A percentile compares a stretch with the other conserved stretches of the same genome.
phyloP scores from a whole-genome alignment of 2,888 invertebrate genomes.

The Apotomis betuletana region DNA sequence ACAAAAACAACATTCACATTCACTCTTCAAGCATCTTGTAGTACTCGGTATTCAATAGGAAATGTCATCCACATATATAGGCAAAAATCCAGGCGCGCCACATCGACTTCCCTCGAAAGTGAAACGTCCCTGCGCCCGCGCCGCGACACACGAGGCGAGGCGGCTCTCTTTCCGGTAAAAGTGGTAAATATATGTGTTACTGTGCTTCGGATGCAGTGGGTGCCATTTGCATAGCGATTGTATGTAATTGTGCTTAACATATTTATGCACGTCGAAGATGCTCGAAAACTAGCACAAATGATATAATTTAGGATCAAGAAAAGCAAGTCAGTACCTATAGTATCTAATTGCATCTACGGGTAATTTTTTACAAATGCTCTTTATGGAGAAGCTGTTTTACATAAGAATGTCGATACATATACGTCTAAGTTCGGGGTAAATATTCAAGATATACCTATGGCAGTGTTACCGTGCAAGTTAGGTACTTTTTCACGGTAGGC shows the following conservation, averaged over 20 bases:
- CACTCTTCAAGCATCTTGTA: slow-evolving; percentile 1
- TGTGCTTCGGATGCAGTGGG: slow-evolving; percentile 10
- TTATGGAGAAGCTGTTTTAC: no score
- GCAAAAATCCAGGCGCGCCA: slow-evolving; percentile 8
- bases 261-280: no score
- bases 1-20: background rate
- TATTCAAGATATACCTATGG: no score
- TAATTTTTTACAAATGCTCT: no score
- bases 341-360: no score
- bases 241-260: background rate
- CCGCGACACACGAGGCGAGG: background rate
- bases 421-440: no score
- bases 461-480: no score
- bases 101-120: slow-evolving; percentile 45
- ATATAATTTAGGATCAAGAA: no score
- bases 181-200: slow-evolving; percentile 43
- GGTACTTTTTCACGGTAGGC: no score
- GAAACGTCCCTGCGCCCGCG: slow-evolving; percentile 30
- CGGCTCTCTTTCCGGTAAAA: slow-evolving; percentile 56
- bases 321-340: no score
- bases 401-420: no score
- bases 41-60: slow-evolving; percentile 15
- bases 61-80: slow-evolving; percentile 16
- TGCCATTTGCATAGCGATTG: slow-evolving; percentile 15
- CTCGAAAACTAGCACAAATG: no score